Evolutionary conservation across 2,888 invertebrate genomes (phyloP), one percentile per base, ranked within the genome.

Genomic region (Hirtodrosophila trivittata): DNA sequence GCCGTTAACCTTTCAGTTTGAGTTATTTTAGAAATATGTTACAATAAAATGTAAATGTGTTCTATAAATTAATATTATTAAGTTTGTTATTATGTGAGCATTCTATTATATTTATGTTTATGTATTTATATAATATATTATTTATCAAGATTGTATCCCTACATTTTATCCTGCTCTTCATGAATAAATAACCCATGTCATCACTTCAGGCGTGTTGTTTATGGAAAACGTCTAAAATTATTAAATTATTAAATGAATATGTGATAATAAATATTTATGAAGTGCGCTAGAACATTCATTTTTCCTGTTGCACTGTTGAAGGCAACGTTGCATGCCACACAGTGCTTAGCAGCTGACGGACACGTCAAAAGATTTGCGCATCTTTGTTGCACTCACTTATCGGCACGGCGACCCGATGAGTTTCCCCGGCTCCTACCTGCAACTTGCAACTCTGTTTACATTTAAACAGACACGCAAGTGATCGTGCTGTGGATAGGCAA

Each of bases 381-480:
- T 41, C 59, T 39, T 51, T 41, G 55, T 63, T 52, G 55, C 28
- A 46, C 52, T 57, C 52, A 51, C 14, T 46, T 45, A 28, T 35
- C 42, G 25, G 14, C 41, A 16, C n/a, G 7, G 10, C 28, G 16
- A 50, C 50, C 35, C 10, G 1, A 26, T 12, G 16, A 25, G 13
- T 7, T 28, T 21, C 30, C 38, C 38, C 18, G 10, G n/a, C 37
- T 21, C 35, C 5, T 28, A 28, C 3, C 9, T n/a, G 28, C 28
- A 28, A 7, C n/a, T 28, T 14, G 16, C 3, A 33, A 16, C 28
- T 56, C n/a, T 69, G 62, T 76, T 75, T 69, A 78, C 63, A 69
- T 66, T 66, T 13, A 26, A 43, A 30, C 55, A 60, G 63, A 62
- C 76, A 78, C 59, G 76, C 66, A 76, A 76, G 80, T 76, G 69